Percentiles rank a stretch among this genome's conserved stretches.
Evolutionary conservation across 2,113 vertebrate genomes (phyloP).

Genomic region (Elephantulus edwardii): DNA sequence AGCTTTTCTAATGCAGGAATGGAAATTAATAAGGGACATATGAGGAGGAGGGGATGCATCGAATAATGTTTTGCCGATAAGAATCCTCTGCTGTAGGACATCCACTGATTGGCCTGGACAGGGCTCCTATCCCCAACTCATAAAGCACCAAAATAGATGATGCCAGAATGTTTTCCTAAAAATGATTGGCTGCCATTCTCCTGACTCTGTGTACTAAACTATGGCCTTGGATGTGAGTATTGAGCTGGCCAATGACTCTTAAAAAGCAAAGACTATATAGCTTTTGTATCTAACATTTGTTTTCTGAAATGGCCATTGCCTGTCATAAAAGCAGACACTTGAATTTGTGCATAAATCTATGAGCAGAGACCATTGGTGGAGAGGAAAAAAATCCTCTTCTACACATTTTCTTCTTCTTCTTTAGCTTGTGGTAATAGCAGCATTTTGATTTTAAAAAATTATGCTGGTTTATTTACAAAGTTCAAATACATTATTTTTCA

Average conservation of each 20-base stretch:
- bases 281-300: slow-evolving; percentile 16
- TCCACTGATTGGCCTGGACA: slow-evolving; percentile 10
- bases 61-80: neutral
- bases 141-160: slow-evolving; percentile 46
- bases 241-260: neutral
- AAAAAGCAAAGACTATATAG: slow-evolving; percentile 9
- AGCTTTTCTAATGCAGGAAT: slow-evolving; percentile 47
- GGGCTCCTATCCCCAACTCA: neutral
- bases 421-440: too few relatives aligned
- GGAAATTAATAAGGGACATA: slow-evolving; percentile 66
- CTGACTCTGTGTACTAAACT: neutral
- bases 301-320: slow-evolving; percentile 13
- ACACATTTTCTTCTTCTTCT: too few relatives aligned
- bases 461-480: too few relatives aligned
- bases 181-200: neutral
- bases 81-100: neutral
- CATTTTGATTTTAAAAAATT: too few relatives aligned
- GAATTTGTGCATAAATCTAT: neutral
- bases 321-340: neutral
- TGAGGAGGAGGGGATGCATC: slow-evolving; percentile 9
- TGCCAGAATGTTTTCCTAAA: neutral
- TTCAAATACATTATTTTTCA: too few relatives aligned
- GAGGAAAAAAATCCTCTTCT: neutral
- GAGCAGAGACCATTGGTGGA: neutral
- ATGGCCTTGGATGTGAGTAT: neutral